Evolutionary conservation across 2,888 invertebrate genomes (phyloP), one percentile per base, ranked within the genome.

Genomic region (Leucoma salicis): DNA sequence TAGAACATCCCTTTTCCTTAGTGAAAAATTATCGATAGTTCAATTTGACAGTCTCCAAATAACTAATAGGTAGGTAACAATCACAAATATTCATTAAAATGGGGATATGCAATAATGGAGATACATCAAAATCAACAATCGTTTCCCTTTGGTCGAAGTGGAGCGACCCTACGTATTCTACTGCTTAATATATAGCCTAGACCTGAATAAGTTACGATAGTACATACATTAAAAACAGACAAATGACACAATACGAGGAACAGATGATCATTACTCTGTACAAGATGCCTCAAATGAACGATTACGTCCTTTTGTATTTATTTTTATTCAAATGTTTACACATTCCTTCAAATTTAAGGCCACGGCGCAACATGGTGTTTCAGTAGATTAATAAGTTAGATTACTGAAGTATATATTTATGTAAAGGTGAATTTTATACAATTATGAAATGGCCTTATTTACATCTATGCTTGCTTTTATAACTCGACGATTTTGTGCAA

Each of bases 321-420:
- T 39, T 46, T 49, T 77, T 76, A 75, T 73, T 5, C 73, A 79
- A 85, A 84, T 80, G 77, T 79, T 6, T 27, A 86, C 82, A 83
- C 73, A 85, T 84, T 79, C 83, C 85, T 79, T 84, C 73, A 77
- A 82, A 72, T 85, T 86, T 89, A 89, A 89, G 89, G 89, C 89
- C 89, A 88, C 89, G 84, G 88, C 86, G 80, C 85, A 86, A 82
- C 76, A 82, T 89, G 89, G 89, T 89, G 88, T 89, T 82, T 87
- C 85, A 87, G 88, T 88, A 86, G 82, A 81, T 81, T 79, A 77
- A 72, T 78, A 78, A 82, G 80, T 83, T 74, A 61, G 59, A 79
- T 81, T 78, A 82, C 77, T 81, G 80, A 65, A 68, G 72, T 67
- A 73, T 62, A n/a, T 21, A 74, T 70, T 75, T 72, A 70, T 63